Conservation (phyloP, 2,797 vertebrate genomes). For the Channa striata region DNA sequence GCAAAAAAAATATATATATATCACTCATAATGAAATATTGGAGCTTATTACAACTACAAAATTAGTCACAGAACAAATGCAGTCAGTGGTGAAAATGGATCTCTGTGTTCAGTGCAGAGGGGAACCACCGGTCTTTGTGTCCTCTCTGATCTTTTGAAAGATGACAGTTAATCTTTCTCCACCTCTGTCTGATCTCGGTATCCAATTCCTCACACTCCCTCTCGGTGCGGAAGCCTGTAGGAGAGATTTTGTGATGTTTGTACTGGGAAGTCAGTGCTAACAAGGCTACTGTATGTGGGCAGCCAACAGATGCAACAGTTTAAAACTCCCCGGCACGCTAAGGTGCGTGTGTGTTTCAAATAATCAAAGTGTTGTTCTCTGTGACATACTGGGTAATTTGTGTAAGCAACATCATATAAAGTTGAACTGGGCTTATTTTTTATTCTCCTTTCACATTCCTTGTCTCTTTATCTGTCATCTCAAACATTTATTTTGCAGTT, state of each 20-base stretch:
- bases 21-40: conserved; percentile 21
- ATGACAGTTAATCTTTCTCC: conserved; percentile 62
- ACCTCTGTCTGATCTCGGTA: conserved; percentile 34
- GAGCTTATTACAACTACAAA: conserved; percentile 16
- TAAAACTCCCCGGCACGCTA: background rate
- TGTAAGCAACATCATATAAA: no score
- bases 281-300: conserved; percentile 9
- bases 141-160: conserved; percentile 46
- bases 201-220: conserved; percentile 48
- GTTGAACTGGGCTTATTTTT: no score
- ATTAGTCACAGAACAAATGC: conserved; percentile 11
- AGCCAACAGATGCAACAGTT: conserved; percentile 5
- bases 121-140: conserved; percentile 45
- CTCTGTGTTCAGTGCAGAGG: conserved; percentile 46
- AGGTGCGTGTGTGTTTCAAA: conserved; percentile 6
- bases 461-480: background rate
- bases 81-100: conserved; percentile 24
- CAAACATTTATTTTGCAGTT: background rate
- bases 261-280: conserved; percentile 22
- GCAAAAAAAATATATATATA: conserved; percentile 8
- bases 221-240: conserved; percentile 28
- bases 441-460: no score
- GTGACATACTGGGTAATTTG: no score
- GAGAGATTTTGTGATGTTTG: conserved; percentile 29
- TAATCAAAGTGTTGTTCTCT: no score